Conservation (phyloP, 2,888 invertebrate genomes). For the Taenaris catops region DNA sequence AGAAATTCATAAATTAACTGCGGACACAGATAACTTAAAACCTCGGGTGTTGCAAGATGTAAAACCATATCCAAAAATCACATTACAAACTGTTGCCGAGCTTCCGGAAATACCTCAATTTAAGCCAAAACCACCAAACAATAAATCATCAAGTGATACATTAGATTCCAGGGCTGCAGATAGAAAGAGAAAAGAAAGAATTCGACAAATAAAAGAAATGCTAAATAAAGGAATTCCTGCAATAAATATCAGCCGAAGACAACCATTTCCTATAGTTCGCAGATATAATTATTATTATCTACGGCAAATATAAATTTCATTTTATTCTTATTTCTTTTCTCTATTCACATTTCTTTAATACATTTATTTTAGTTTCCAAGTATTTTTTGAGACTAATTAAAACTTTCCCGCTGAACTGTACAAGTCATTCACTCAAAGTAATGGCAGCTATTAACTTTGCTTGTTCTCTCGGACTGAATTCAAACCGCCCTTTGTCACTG, state of each 20-base stretch:
- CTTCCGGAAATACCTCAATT: slow-evolving; percentile 82
- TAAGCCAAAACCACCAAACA: slow-evolving; percentile 53
- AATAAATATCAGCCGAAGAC: slow-evolving; percentile 65
- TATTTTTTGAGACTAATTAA: slow-evolving; percentile 11
- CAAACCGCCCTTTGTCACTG: slow-evolving; percentile 39
- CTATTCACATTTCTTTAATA: too few species aligned
- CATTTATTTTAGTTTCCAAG: too few species aligned
- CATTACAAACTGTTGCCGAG: slow-evolving; percentile 81
- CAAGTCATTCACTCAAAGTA: slow-evolving; percentile 16
- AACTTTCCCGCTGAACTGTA: slow-evolving; percentile 8
- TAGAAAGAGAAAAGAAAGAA: slow-evolving; percentile 80
- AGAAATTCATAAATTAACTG: slow-evolving; percentile 71
- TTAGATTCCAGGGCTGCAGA: slow-evolving; percentile 69
- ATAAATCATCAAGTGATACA: slow-evolving; percentile 50
- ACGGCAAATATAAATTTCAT: too few species aligned
- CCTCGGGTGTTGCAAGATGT: slow-evolving; percentile 67
- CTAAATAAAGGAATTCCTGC: slow-evolving; percentile 84
- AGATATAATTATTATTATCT: too few species aligned
- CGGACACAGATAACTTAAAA: slow-evolving; percentile 60
- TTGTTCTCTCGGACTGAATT: slow-evolving; percentile 14
- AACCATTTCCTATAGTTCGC: slow-evolving; percentile 85
- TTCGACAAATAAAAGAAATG: slow-evolving; percentile 85
- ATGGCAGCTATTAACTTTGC: slow-evolving; percentile 15
- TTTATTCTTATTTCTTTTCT: too few species aligned
- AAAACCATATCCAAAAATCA: slow-evolving; percentile 78